Evolutionary conservation across 2,888 invertebrate species (phyloP), one percentile per base, ranked within the genome.

Genomic region (Anagyrus pseudococci): DNA sequence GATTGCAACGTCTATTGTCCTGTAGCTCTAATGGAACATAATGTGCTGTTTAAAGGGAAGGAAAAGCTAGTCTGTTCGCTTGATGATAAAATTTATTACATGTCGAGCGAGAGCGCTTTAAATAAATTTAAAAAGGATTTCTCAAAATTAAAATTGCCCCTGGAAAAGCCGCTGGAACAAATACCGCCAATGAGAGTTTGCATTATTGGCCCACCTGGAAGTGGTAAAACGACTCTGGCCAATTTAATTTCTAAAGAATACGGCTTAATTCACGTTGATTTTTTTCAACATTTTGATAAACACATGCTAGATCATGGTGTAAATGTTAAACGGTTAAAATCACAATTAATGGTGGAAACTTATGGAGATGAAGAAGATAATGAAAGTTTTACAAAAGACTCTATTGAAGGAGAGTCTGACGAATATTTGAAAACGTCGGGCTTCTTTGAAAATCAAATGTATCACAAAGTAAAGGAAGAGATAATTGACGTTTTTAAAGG

Each of bases 1-100:
- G 86, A 86, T 73, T 86, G 85, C 1, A 81, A 80, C 66, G 71
- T 82, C 69, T 89, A 84, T 71, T 89, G 89, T 72, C 89, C 89
- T 0, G 83, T 89, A 33, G 81, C 86, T n/a, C 85, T 83, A 71
- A 77, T 79, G 58, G 80, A 85, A 43, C 73, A 85, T 68, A 81
- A 83, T 44, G 80, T 87, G 10, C 73, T 89, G 20, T 86, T 88
- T 85, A 84, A 83, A 77, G 89, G 89, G n/a, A 86, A 85, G 74
- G 77, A 83, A 46, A 83, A 86, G 59, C 85, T 83, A 69, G 75
- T 82, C 20, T 80, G 83, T 0, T 83, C 83, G 69, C 85, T 84
- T 69, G 78, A 84, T 67, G 83, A 86, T 62, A 85, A 84, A 77
- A 67, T 85, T 1, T 85, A 88, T 75, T 81, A 83, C 49, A 83